These are phyloP conservation scores for Agrypnus murinus DNA, from an alignment of 2,888 invertebrate species.

Conservation along the genomic window DNA sequence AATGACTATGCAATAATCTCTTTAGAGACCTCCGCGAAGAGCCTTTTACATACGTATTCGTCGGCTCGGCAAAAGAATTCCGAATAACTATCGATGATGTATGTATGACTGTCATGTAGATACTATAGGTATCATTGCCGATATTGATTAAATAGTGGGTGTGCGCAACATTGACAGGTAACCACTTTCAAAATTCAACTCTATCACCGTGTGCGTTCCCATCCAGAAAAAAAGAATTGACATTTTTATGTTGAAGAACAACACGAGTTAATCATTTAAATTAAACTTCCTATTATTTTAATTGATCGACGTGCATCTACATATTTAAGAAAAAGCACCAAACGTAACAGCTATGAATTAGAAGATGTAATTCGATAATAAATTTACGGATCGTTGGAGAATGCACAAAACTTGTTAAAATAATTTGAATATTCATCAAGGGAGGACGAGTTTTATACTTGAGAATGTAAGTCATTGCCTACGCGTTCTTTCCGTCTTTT, in stretches of 20 bases:
- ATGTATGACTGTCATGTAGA: constrained; percentile 51
- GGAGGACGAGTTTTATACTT: constrained; percentile 36
- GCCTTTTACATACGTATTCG: constrained; percentile 48
- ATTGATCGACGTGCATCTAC: constrained; percentile 14
- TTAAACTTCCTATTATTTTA: neutral
- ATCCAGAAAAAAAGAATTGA: too few relatives aligned
- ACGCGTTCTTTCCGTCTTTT: constrained; percentile 48
- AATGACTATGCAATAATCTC: constrained; percentile 59
- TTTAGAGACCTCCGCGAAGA: constrained; percentile 59
- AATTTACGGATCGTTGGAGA: constrained; percentile 47
- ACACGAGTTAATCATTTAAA: too few relatives aligned
- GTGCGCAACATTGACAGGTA: constrained; percentile 37
- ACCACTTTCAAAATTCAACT: constrained; percentile 42
- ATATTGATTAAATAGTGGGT: constrained; percentile 49
- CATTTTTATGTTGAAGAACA: too few relatives aligned
- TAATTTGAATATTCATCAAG: constrained; percentile 61
- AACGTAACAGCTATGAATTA: constrained; percentile 46
- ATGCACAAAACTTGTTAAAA: constrained; percentile 61
- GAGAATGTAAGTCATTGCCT: constrained; percentile 52
- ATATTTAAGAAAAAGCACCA: constrained; percentile 33
- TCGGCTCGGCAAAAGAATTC: constrained; percentile 47
- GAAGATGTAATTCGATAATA: constrained; percentile 36
- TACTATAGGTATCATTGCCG: constrained; percentile 47
- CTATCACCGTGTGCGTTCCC: neutral
- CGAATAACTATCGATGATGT: constrained; percentile 44